phyloP scores from a whole-genome alignment of 1,140 invertebrate genomes.

The Whitmania pigra region DNA sequence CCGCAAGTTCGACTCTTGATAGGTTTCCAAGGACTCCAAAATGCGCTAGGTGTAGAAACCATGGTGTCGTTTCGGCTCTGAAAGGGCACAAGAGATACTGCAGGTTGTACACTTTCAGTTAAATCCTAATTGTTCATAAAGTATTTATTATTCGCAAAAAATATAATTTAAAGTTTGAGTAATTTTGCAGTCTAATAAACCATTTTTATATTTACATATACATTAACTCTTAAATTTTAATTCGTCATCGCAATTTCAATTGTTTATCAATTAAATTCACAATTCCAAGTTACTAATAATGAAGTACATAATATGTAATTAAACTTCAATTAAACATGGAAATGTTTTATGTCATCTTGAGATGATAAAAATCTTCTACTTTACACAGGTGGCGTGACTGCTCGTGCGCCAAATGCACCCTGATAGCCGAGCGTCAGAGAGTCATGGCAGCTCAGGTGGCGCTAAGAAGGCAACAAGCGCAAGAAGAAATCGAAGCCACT shows the following conservation, averaged over 20 bases:
- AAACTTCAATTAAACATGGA: too few relatives aligned
- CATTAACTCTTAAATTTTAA: too few relatives aligned
- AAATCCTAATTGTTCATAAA: too few relatives aligned
- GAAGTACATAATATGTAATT: too few relatives aligned
- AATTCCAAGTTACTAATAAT: too few relatives aligned
- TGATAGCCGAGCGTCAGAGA: slow-evolving; percentile 83
- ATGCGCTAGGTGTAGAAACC: slow-evolving; percentile 20
- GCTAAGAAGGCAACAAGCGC: slow-evolving; percentile 44
- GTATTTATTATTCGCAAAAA: too few relatives aligned
- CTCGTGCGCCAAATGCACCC: slow-evolving; percentile 84
- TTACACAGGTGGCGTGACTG: slow-evolving; percentile 54
- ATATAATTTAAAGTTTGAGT: too few relatives aligned
- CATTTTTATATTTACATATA: too few relatives aligned
- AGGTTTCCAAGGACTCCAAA: slow-evolving; percentile 17
- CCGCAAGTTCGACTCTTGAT: not conserved
- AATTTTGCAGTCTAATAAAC: too few relatives aligned
- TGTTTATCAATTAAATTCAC: too few relatives aligned
- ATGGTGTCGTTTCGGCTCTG: slow-evolving; percentile 15
- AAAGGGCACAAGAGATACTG: slow-evolving; percentile 22
- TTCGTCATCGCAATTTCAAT: too few relatives aligned
- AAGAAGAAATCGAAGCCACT: slow-evolving; percentile 92
- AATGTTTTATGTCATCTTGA: too few relatives aligned
- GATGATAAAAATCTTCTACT: not conserved
- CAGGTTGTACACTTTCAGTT: not conserved
- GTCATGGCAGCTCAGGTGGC: slow-evolving; percentile 92